phyloP scores from a whole-genome alignment of 2,888 invertebrate species.

The Agrochola macilenta region DNA sequence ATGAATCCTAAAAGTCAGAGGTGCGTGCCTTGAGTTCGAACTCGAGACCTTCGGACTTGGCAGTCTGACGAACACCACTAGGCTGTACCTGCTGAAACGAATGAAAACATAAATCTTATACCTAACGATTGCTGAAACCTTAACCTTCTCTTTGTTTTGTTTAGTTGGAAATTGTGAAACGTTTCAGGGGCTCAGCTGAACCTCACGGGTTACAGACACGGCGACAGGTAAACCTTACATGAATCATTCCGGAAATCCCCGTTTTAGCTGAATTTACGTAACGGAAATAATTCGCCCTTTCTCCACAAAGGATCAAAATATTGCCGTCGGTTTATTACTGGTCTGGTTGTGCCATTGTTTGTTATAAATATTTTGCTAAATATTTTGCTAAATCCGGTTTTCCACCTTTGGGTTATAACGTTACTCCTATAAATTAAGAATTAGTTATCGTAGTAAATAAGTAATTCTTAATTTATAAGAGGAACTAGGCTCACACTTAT shows the following conservation, averaged over 20 bases:
- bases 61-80: too few relatives aligned
- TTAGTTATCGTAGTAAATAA: too few relatives aligned
- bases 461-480: too few relatives aligned
- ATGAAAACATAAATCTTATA: not conserved
- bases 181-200: not conserved
- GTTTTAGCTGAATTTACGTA: slow-evolving; percentile 7
- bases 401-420: too few relatives aligned
- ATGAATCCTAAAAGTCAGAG: too few relatives aligned
- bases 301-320: not conserved
- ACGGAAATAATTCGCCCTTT: slow-evolving; percentile 22
- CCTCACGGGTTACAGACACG: not conserved
- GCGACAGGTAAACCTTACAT: not conserved
- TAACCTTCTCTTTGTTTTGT: slow-evolving; percentile 1
- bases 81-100: not conserved
- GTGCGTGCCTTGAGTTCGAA: too few relatives aligned
- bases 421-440: too few relatives aligned
- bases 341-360: too few relatives aligned
- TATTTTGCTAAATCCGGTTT: too few relatives aligned
- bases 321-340: not conserved
- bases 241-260: slow-evolving; percentile 34
- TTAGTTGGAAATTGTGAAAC: not conserved
- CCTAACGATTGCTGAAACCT: not conserved
- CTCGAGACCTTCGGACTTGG: too few relatives aligned
- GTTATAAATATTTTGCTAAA: too few relatives aligned
- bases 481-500: too few relatives aligned